Base-by-base conservation (phyloP, 2,113 vertebrate species). In the Nothoprocta perdicaria region DNA sequence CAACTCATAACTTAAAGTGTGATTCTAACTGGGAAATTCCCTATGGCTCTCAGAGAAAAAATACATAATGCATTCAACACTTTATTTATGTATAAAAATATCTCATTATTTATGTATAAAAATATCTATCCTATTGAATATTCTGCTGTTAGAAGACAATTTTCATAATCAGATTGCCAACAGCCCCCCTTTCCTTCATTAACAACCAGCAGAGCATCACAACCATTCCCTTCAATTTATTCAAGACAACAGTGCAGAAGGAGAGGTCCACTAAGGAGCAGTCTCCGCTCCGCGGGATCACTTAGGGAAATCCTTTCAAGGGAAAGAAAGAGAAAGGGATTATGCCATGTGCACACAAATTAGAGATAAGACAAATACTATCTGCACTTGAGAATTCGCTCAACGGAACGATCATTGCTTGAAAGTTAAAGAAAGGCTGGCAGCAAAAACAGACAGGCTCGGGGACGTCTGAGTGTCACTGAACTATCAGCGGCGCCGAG, bases 31-130 rank as follows among this genome's bases (percentile, higher is more conserved):
- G 41, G 15, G 57, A 96, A 95, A 86, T 96, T 90, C 90, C 93
- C 35, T 23, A 24, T 7, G 83, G 85, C 41, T 82, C 78, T 90
- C 63, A 67, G 80, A 81, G 90, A 76, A 67, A 71, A 55, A 62
- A 71, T 65, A 68, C 87, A 40, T 85, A 92, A 95, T 95, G 89
- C 87, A 75, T 96, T 94, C 79, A 90, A 80, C 75, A 79, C 35
- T 80, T 97, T 95, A 91, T 93, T 96, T 97, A 95, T 96, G 94
- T 38, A 38, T 38, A 38, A 38, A 38, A 38, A 38, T 38, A 38
- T 38, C 35, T 38, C 35, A 82, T 97, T 95, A 91, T 93, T 96
- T 97, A 95, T 96, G 94, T 38, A 38, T 86, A 95, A 95, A 96
- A 96, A 96, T 96, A 92, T 90, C 71, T 92, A 72, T 88, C 82